Conservation (phyloP, 53 echinoderm and acorn worm genomes). For the Stichopus horrens region DNA sequence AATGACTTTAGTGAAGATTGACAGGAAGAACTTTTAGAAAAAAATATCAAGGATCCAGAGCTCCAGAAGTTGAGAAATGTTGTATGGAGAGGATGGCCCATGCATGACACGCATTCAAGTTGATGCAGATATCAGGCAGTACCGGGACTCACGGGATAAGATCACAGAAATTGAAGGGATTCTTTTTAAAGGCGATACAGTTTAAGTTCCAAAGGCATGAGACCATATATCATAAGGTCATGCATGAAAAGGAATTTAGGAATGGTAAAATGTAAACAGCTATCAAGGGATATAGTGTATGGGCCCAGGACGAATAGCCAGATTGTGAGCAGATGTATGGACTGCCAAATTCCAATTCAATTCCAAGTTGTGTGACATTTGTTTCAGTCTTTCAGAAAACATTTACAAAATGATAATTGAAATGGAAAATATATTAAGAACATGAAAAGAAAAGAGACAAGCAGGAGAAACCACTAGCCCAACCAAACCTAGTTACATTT, state of each 20-base stretch:
- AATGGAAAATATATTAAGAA: too few species aligned
- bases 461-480: background rate
- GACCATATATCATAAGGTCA: background rate
- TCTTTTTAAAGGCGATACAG: background rate
- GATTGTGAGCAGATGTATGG: conserved; percentile 15
- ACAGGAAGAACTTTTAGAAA: conserved; percentile 13
- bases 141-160: conserved; percentile 17
- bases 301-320: conserved; percentile 3
- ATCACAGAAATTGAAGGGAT: background rate
- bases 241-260: conserved; percentile 7
- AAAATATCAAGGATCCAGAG: conserved; percentile 29
- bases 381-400: too few species aligned
- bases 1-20: conserved; percentile 17
- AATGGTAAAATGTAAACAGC: conserved; percentile 40
- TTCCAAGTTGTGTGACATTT: too few species aligned
- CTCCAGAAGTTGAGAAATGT: conserved; percentile 16
- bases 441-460: too few species aligned
- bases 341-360: too few species aligned
- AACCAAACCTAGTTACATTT: conserved; percentile 12
- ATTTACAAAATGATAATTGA: too few species aligned
- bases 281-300: conserved; percentile 32
- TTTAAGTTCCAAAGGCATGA: conserved; percentile 2
- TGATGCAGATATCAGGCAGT: conserved; percentile 17
- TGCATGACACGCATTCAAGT: background rate
- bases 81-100: conserved; percentile 4